phyloP scores from a whole-genome alignment of 2,113 vertebrate genomes.

The Pangasianodon hypophthalmus region DNA sequence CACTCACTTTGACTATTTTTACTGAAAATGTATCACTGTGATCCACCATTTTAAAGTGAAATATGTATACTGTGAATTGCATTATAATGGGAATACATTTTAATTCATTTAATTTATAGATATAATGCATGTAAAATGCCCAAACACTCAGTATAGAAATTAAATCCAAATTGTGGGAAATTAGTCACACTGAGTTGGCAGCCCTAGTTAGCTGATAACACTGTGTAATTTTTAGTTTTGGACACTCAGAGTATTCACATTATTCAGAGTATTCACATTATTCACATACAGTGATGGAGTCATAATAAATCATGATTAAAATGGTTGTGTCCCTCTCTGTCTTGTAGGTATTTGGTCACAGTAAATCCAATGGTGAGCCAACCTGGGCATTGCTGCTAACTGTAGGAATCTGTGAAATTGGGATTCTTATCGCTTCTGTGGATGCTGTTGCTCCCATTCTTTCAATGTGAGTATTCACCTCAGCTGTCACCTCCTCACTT shows the following conservation, averaged over 20 bases:
- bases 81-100: neutral
- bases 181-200: neutral
- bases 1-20: neutral
- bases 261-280: neutral
- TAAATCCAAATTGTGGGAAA: neutral
- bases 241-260: neutral
- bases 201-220: neutral
- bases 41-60: neutral
- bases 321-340: neutral
- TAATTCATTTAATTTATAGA: neutral
- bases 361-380: constrained; percentile 92
- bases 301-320: neutral
- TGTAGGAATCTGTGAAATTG: constrained; percentile 90
- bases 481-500: neutral
- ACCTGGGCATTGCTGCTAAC: constrained; percentile 94
- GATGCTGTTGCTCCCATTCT: constrained; percentile 94
- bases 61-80: neutral
- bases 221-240: neutral
- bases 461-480: constrained; percentile 81
- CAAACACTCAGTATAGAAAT: neutral
- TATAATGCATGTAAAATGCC: neutral
- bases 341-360: constrained; percentile 89
- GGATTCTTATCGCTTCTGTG: constrained; percentile 92
- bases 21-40: neutral
- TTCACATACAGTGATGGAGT: neutral